A percentile compares a stretch with the other conserved stretches of the same genome.
Conservation (phyloP, 1,140 invertebrate genomes). For the Zelostemma sp. region DNA sequence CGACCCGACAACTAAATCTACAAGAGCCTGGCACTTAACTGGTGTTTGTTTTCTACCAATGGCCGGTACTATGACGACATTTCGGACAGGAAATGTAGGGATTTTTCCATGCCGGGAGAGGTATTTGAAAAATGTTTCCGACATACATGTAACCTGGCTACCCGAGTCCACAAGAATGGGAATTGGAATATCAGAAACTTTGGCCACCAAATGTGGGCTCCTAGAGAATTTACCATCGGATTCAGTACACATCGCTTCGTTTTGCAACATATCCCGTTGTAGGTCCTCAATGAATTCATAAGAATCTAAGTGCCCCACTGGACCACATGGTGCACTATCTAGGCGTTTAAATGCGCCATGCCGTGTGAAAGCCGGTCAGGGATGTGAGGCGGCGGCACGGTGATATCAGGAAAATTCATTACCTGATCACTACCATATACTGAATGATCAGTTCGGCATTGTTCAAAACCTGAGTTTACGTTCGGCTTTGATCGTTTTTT, state of each 20-base stretch:
- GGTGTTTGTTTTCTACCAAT: conserved; percentile 7
- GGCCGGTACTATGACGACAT: conserved; percentile 7
- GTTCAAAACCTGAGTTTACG: background rate
- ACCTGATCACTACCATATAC: too few relatives aligned
- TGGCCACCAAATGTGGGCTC: background rate
- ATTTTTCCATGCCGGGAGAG: background rate
- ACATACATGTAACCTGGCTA: conserved; percentile 26
- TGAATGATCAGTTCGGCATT: too few relatives aligned
- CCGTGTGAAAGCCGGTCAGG: too few relatives aligned
- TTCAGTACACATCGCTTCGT: too few relatives aligned
- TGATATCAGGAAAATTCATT: too few relatives aligned
- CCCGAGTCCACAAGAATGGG: conserved; percentile 4
- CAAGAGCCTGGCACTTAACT: conserved; percentile 8
- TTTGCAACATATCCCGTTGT: too few relatives aligned
- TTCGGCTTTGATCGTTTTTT: background rate
- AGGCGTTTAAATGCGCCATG: too few relatives aligned
- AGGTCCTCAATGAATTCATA: too few relatives aligned
- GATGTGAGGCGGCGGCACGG: too few relatives aligned
- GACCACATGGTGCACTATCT: too few relatives aligned
- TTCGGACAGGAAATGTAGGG: conserved; percentile 7
- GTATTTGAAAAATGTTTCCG: conserved; percentile 19
- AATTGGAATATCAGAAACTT: conserved; percentile 3
- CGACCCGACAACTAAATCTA: background rate
- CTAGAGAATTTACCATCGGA: background rate
- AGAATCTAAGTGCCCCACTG: too few relatives aligned